Conservation (phyloP, 2,113 vertebrate genomes). For the Thinocorus orbignyianus region DNA sequence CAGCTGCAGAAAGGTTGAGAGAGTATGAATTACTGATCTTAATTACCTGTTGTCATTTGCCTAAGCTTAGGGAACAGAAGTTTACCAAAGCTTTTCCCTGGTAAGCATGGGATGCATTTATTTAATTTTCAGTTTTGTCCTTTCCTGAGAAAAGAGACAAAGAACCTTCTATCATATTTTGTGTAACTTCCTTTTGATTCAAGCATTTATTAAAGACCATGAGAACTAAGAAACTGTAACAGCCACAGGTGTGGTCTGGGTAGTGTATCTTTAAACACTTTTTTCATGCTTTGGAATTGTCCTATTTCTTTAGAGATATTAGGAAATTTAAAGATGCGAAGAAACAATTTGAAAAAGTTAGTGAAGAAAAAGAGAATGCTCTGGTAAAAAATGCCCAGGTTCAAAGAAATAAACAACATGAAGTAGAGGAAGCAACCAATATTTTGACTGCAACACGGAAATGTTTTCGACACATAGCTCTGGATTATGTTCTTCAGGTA, state of each 20-base stretch:
- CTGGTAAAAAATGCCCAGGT: constrained; percentile 95
- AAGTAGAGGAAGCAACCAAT: constrained; percentile 94
- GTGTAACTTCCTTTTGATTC: neutral
- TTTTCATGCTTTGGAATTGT: neutral
- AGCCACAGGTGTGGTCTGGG: fast-evolving
- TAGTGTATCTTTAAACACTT: neutral
- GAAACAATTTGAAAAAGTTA: constrained; percentile 98
- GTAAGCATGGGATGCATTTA: neutral
- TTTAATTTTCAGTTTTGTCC: neutral
- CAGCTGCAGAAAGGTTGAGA: neutral
- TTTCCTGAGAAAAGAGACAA: neutral
- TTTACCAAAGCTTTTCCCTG: neutral
- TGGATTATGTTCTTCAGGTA: constrained; percentile 98
- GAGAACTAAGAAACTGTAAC: neutral
- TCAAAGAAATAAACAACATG: constrained; percentile 93
- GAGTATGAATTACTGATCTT: neutral
- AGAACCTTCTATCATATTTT: neutral
- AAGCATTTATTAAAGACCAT: neutral
- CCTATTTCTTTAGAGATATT: constrained; percentile 82
- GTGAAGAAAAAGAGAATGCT: constrained; percentile 95
- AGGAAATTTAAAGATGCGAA: constrained; percentile 97
- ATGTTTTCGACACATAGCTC: constrained; percentile 94
- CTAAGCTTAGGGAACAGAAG: neutral
- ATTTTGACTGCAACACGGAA: constrained; percentile 94
- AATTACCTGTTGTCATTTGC: neutral